Percentiles rank a stretch among this genome's conserved stretches.
phyloP scores from a whole-genome alignment of 2,113 vertebrate species.

The Eira barbara region DNA sequence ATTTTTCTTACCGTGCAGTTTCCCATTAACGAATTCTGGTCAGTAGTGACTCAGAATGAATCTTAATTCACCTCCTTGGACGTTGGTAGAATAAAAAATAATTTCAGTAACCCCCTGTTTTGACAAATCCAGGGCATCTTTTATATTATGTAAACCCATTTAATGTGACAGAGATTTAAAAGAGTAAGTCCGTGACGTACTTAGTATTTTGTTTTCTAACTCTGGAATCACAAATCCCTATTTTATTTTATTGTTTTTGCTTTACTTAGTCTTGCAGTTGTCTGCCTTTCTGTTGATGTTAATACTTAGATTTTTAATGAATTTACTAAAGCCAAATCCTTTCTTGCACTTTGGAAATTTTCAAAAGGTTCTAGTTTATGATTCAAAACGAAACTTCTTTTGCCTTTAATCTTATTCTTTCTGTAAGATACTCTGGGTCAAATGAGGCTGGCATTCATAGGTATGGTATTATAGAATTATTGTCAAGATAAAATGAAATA shows the following conservation, averaged over 20 bases:
- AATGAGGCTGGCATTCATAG: background rate
- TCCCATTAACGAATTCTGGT: background rate
- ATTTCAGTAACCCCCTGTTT: background rate
- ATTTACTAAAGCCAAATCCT: background rate
- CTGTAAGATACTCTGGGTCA: background rate
- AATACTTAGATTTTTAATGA: background rate
- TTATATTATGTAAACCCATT: background rate
- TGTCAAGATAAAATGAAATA: background rate
- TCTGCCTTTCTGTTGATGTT: background rate
- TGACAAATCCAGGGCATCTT: background rate
- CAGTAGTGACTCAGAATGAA: background rate
- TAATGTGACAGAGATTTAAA: background rate
- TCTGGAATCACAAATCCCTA: background rate
- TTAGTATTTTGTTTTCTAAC: constrained; percentile 16
- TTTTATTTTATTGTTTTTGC: background rate
- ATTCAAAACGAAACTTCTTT: background rate
- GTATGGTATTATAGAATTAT: background rate
- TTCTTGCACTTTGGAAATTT: background rate
- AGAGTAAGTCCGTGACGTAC: background rate
- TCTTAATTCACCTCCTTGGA: background rate
- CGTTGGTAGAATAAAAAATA: background rate
- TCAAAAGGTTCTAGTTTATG: background rate
- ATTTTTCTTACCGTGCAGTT: background rate
- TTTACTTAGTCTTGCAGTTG: background rate
- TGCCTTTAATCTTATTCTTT: background rate